These are phyloP conservation scores for Poecilia wingei DNA, from an alignment of 2,797 vertebrate species.

Conservation along the genomic window DNA sequence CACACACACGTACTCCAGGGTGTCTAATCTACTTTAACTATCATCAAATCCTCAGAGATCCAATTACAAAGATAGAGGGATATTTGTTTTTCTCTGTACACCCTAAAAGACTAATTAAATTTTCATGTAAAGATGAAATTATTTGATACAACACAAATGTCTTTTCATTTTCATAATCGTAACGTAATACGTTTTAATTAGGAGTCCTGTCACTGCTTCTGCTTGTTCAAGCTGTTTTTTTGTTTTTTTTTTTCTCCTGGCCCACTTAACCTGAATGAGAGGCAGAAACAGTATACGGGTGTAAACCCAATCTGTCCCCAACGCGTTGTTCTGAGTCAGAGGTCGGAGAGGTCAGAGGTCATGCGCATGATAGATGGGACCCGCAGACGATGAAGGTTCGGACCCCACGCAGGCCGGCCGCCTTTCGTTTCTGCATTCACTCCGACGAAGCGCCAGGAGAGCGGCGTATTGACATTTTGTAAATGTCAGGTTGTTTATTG, in stretches of 20 bases:
- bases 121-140: constrained; percentile 80
- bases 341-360: constrained; percentile 33
- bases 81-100: constrained; percentile 79
- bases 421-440: constrained; percentile 1
- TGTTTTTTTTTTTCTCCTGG: neutral
- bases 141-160: constrained; percentile 78
- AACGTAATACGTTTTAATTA: constrained; percentile 67
- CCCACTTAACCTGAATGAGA: constrained; percentile 16
- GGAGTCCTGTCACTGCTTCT: constrained; percentile 53
- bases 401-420: constrained; percentile 1
- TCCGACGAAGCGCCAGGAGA: neutral
- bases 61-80: constrained; percentile 81
- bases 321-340: constrained; percentile 21
- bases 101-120: constrained; percentile 82
- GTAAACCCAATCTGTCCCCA: neutral
- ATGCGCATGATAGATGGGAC: constrained; percentile 28
- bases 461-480: constrained; percentile 3
- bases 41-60: constrained; percentile 79
- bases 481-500: neutral
- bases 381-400: constrained; percentile 13
- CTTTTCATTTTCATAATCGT: constrained; percentile 78
- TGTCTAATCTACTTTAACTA: constrained; percentile 80
- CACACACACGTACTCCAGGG: constrained; percentile 53
- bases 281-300: neutral
- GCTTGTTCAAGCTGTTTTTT: constrained; percentile 24